Base-by-base conservation (phyloP, 2,113 vertebrate species). In the Oenanthe oenanthe region DNA sequence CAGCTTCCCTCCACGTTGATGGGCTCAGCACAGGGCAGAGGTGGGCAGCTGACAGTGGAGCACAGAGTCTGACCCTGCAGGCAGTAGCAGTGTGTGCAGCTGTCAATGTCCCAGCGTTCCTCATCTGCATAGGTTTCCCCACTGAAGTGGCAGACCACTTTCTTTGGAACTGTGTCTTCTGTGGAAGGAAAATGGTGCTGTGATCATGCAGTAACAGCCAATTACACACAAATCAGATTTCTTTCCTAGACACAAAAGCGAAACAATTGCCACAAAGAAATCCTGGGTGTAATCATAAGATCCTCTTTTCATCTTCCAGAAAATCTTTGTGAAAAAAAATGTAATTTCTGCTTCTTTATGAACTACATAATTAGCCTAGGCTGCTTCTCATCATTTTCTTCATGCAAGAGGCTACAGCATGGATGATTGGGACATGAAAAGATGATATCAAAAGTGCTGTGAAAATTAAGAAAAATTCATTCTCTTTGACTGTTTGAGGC, bases 11-110 rank as follows among this genome's bases (percentile, higher is more conserved):
- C 98, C 88, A 98, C 98, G 0, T 98, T 98, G 97, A 98, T 97
- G 86, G 98, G 98, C 53, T 98, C 97, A 14, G 96, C 94, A 68
- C 99, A 99, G 54, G 98, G 98, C 86, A 98, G 97, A 14, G 98
- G 97, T 0, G 98, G 99, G 96, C 99, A 99, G 98, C 98, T 99
- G 96, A 99, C 99, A 0, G 98, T 99, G 8, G 98, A 99, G 97
- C 99, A 99, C 68, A 99, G 98, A 3, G 99, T 99, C 98, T 99
- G 98, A n/a, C 99, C 99, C 93, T 99, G 98, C 88, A 99, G 97
- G 95, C 99, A 99, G 96, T 99, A 99, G 97, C 99, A 99, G 95
- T 99, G 99, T 1, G 99, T 99, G 96, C 99, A 99, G 98, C 98
- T 99, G 97, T 99, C 99, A 2, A 99, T 98, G 92, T 99, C 98